Evolutionary conservation across 2,113 vertebrate species (phyloP), one percentile per base, ranked within the genome.

Genomic region (Etheostoma spectabile): DNA sequence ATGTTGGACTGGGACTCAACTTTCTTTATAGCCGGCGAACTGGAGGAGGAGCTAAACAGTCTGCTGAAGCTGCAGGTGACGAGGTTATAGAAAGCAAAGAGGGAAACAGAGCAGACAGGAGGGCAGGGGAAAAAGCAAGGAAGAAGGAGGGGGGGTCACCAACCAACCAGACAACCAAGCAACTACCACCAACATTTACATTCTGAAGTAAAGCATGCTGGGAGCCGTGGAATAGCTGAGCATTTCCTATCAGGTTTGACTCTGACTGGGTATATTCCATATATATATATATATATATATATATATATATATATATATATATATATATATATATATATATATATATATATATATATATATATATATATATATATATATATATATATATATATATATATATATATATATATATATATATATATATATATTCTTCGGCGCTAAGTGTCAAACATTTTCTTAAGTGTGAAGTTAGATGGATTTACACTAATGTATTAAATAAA

Each of bases 41-140:
- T 97, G 90, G 94, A 86, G 86, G 94, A 97, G 49, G 97, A 96
- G 93, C 98, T 99, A 94, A 99, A 99, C 79, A 99, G 96, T 76
- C 98, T 96, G 94, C 98, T 99, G 93, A 99, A 99, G 93, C 98
- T 99, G 92, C 24, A 80, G 86, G 66, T 59, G 80, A 66, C 4
- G 42, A 72, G 55, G 80, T 83, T n/a, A 80, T 73, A 86, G 73
- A 89, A 60, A 90, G 87, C 83, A 74, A 74, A 82, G 74, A 76
- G 78, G 81, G 83, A 64, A 60, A 88, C 45, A 72, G 75, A 77
- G 65, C 66, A 68, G 14, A 88, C 45, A 64, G 69, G 65, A 83
- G 88, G 66, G 88, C 83, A 68, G 83, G 80, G 74, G 53, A 75
- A 48, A 83, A 69, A 82, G 82, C 74, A 77, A 86, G 76, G 82